phyloP scores from a whole-genome alignment of 2,797 vertebrate genomes.

The Phataginus tetradactyla region DNA sequence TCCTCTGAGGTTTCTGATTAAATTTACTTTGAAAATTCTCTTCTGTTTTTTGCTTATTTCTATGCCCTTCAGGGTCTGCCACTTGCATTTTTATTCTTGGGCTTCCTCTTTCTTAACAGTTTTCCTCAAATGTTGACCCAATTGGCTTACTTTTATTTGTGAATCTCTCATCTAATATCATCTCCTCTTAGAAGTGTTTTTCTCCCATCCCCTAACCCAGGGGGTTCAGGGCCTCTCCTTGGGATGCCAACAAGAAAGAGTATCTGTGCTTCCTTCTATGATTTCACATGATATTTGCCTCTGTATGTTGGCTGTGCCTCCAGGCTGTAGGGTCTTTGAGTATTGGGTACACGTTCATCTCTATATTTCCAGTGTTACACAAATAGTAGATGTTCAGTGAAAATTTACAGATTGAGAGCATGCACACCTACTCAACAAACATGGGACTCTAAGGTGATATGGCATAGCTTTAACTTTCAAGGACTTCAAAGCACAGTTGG shows the following conservation, averaged over 20 bases:
- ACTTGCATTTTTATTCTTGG: neutral
- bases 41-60: neutral
- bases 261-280: neutral
- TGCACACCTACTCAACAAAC: neutral
- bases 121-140: slow-evolving; percentile 14
- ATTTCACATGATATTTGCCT: neutral
- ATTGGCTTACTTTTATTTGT: neutral
- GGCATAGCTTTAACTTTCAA: neutral
- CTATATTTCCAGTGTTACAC: neutral
- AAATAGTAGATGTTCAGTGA: neutral
- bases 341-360: neutral
- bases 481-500: slow-evolving; percentile 21
- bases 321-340: neutral
- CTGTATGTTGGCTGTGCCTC: neutral
- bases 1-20: neutral
- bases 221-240: neutral
- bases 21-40: slow-evolving; percentile 16
- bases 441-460: neutral
- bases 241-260: neutral
- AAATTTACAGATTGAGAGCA: neutral
- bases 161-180: neutral
- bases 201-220: neutral
- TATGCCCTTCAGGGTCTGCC: neutral
- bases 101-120: neutral
- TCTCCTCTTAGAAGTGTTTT: neutral